A percentile compares a stretch with the other conserved stretches of the same genome.
Evolutionary conservation across 1,140 invertebrate genomes (phyloP).

Genomic region (Cydia amplana): DNA sequence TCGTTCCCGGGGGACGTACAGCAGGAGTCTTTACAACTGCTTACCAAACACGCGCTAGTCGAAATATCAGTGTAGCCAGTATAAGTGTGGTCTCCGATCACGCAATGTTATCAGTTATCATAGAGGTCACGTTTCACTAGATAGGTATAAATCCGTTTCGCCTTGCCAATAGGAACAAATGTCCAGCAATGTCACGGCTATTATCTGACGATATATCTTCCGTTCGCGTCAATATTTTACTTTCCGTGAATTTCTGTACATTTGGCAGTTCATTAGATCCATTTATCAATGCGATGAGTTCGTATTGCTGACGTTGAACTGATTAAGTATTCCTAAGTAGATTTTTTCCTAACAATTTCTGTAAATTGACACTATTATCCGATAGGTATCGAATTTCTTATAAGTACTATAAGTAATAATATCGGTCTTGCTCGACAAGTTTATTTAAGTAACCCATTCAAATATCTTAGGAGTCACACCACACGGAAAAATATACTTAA

Average conservation of each 20-base stretch:
- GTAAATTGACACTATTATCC: neutral
- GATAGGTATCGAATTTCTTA: too few relatives aligned
- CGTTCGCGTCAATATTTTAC: slow-evolving; percentile 70
- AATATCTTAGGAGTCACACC: too few relatives aligned
- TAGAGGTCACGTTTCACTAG: neutral
- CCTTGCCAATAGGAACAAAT: slow-evolving; percentile 20
- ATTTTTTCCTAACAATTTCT: neutral
- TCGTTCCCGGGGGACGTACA: slow-evolving; percentile 62
- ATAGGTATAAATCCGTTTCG: neutral
- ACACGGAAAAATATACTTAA: too few relatives aligned
- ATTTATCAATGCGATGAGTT: slow-evolving; percentile 33
- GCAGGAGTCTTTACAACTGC: neutral
- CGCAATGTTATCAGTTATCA: neutral
- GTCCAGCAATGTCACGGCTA: slow-evolving; percentile 71
- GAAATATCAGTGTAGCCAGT: neutral
- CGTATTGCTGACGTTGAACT: slow-evolving; percentile 10
- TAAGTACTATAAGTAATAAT: too few relatives aligned
- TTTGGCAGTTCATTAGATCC: slow-evolving; percentile 59
- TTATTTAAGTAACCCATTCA: too few relatives aligned
- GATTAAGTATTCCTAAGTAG: neutral
- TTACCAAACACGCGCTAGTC: neutral
- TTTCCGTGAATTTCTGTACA: slow-evolving; percentile 60
- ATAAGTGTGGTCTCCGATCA: neutral
- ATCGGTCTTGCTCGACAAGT: too few relatives aligned
- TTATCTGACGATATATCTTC: slow-evolving; percentile 75